Percentiles rank a stretch among this genome's conserved stretches.
Conservation (phyloP, 1,140 invertebrate genomes). For the Saxidomus purpurata region DNA sequence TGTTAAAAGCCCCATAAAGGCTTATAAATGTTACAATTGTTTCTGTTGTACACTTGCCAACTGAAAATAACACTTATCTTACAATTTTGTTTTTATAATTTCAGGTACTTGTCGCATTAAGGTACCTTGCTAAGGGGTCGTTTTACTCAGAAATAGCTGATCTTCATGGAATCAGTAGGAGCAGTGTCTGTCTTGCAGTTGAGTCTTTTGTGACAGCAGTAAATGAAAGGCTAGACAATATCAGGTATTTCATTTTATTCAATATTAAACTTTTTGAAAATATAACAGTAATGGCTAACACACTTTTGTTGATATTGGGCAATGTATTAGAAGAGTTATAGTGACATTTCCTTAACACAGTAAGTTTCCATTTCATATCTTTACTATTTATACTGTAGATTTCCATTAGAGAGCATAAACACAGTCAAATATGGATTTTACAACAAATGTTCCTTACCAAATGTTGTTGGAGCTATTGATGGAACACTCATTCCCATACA, state of each 20-base stretch:
- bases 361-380: too few relatives aligned
- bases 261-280: too few relatives aligned
- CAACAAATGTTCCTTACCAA: not conserved
- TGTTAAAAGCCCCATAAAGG: not conserved
- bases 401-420: not conserved
- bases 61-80: too few relatives aligned
- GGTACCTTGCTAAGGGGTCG: not conserved
- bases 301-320: too few relatives aligned
- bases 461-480: not conserved
- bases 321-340: too few relatives aligned
- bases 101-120: not conserved
- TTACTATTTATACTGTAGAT: not conserved
- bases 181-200: not conserved
- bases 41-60: not conserved
- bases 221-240: not conserved
- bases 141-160: not conserved
- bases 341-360: too few relatives aligned
- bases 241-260: not conserved
- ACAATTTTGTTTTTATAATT: not conserved
- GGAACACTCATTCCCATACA: not conserved
- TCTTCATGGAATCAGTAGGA: not conserved
- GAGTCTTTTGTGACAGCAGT: not conserved
- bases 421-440: not conserved
- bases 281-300: too few relatives aligned
- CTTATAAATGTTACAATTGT: not conserved